Percentiles rank a stretch among this genome's conserved stretches.
These are phyloP conservation scores for Saccostrea echinata DNA, from an alignment of 1,140 invertebrate species.

Conservation along the genomic window DNA sequence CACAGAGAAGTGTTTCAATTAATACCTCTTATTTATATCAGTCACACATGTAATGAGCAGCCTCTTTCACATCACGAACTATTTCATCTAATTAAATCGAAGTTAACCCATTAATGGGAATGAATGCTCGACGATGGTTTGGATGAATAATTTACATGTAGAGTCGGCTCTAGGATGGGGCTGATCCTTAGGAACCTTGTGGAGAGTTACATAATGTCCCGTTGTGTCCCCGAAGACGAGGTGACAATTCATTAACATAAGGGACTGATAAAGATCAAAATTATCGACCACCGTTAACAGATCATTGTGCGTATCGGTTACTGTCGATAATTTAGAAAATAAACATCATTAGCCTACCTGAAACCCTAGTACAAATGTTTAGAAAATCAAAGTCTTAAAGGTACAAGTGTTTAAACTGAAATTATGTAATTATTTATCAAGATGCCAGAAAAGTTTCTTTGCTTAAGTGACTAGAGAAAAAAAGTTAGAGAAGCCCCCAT, in stretches of 20 bases:
- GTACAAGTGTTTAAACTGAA: background rate
- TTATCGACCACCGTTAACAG: background rate
- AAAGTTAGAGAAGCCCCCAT: background rate
- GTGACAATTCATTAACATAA: conserved; percentile 14
- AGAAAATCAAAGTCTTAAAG: background rate
- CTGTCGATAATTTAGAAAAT: background rate
- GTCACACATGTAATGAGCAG: conserved; percentile 12
- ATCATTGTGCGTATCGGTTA: background rate
- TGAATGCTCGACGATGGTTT: background rate
- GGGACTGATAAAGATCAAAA: conserved; percentile 7
- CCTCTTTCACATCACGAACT: conserved; percentile 33
- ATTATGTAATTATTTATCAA: background rate
- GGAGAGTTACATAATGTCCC: background rate
- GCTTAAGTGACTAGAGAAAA: background rate
- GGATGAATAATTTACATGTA: conserved; percentile 20
- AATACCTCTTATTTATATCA: conserved; percentile 6
- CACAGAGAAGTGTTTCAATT: conserved; percentile 10
- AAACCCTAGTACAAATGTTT: background rate
- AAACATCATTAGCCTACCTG: background rate
- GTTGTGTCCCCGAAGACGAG: conserved; percentile 1
- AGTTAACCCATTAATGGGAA: conserved; percentile 18
- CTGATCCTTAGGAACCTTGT: background rate
- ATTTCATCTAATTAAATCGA: conserved; percentile 39
- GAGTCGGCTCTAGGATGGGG: background rate
- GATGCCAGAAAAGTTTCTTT: background rate